Percentiles rank a stretch among this genome's conserved stretches.
Conservation (phyloP, 2,113 vertebrate species). For the Myodes glareolus region DNA sequence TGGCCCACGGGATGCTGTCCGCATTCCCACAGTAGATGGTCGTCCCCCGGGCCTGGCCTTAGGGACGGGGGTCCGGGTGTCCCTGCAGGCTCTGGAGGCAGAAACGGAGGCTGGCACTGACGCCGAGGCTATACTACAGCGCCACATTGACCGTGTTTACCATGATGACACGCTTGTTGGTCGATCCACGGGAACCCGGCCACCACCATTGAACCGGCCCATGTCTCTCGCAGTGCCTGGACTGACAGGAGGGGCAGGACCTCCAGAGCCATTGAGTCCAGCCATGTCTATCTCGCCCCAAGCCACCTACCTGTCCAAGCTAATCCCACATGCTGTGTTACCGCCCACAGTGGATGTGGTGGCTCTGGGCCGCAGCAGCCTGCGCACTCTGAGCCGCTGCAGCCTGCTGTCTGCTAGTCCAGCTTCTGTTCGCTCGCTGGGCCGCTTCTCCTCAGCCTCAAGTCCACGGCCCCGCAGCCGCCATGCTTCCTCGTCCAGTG, state of each 20-base stretch:
- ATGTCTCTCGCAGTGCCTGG: slow-evolving; percentile 95
- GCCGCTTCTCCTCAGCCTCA: slow-evolving; percentile 82
- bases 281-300: slow-evolving; percentile 98
- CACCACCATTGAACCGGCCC: slow-evolving; percentile 87
- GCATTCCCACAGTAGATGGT: slow-evolving; percentile 93
- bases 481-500: slow-evolving; percentile 86
- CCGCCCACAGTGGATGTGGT: slow-evolving; percentile 95
- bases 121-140: slow-evolving; percentile 83
- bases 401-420: slow-evolving; percentile 93
- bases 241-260: slow-evolving; percentile 86
- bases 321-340: slow-evolving; percentile 96
- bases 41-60: slow-evolving; percentile 67
- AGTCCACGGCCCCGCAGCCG: slow-evolving; percentile 84
- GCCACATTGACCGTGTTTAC: slow-evolving; percentile 89
- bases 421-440: slow-evolving; percentile 87
- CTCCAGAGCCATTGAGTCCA: slow-evolving; percentile 91
- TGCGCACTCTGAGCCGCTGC: slow-evolving; percentile 92
- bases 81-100: slow-evolving; percentile 85
- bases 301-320: slow-evolving; percentile 96
- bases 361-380: slow-evolving; percentile 89
- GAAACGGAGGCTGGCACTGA: slow-evolving; percentile 72
- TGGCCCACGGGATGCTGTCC: slow-evolving; percentile 79
- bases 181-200: slow-evolving; percentile 84
- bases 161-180: slow-evolving; percentile 88
- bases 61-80: slow-evolving; percentile 85